Evolutionary conservation across 2,888 invertebrate genomes (phyloP), one percentile per base, ranked within the genome.

Genomic region (Ischnus inquisitorius): DNA sequence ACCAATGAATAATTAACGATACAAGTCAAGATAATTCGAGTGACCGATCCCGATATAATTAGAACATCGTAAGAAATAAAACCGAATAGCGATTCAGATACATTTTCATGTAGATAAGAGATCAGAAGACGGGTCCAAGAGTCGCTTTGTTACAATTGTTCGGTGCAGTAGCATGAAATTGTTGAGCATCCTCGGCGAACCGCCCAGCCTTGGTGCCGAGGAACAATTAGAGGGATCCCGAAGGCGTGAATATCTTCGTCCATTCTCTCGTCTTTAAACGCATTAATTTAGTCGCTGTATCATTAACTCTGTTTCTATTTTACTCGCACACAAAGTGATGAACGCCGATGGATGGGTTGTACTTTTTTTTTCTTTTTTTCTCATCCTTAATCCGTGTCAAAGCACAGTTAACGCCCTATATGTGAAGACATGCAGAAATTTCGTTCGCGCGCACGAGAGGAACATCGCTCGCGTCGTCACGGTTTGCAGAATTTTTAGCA

Each of bases 371-470:
- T n/a, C n/a, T n/a, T n/a, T n/a, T n/a, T n/a, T n/a, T n/a, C n/a
- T n/a, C n/a, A 79, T 64, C 60, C 79, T 85, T 86, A 88, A 90
- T 90, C 87, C 87, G 87, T 90, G 90, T 89, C 90, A 88, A 87
- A 89, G 88, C 88, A 90, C 89, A 88, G 90, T 91, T 90, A 90
- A 91, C 91, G 93, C 91, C 90, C 92, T 90, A 92, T 92, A 92
- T 93, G 92, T 91, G 91, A 90, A 92, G 86, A 88, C 82, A 87
- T 87, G 90, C 89, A 90, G 91, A 91, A 92, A 92, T 91, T 88
- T 89, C 77, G 77, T 87, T 88, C 84, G 86, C 87, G 82, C 64
- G 60, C 51, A 62, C 69, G 60, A 80, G 65, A 65, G 65, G n/a
- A 65, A 67, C 62, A 68, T 62, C n/a, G 74, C 54, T 39, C 77